Conservation (phyloP, 2,113 vertebrate genomes). For the Passerina amoena region DNA sequence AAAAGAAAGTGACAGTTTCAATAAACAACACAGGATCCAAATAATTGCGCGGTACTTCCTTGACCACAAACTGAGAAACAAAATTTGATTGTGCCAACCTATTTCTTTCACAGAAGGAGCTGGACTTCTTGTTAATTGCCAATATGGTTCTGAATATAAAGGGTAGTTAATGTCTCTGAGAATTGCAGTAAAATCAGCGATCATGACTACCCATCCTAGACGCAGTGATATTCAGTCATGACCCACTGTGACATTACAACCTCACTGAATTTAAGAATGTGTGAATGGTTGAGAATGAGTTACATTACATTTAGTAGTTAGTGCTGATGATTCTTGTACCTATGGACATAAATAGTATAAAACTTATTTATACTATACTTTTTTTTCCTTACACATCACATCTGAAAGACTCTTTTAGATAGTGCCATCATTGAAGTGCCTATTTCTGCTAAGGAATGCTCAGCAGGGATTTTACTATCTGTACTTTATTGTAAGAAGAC, state of each 20-base stretch:
- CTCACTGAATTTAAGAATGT: neutral
- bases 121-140: neutral
- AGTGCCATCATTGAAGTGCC: neutral
- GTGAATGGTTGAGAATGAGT: neutral
- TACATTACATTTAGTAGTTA: neutral
- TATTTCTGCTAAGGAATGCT: neutral
- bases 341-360: neutral
- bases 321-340: neutral
- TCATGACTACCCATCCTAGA: neutral
- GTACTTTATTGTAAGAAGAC: neutral
- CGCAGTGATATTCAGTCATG: neutral
- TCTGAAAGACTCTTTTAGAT: neutral
- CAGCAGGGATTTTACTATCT: neutral
- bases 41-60: neutral
- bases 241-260: neutral
- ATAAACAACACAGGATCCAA: neutral
- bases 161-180: neutral
- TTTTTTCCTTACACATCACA: neutral
- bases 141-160: neutral
- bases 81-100: neutral
- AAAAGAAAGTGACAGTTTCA: neutral
- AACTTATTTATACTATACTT: neutral
- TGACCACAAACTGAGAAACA: neutral
- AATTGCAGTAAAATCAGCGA: neutral
- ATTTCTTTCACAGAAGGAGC: neutral